Conservation (phyloP, 2,888 invertebrate species). For the Oscheius onirici region DNA sequence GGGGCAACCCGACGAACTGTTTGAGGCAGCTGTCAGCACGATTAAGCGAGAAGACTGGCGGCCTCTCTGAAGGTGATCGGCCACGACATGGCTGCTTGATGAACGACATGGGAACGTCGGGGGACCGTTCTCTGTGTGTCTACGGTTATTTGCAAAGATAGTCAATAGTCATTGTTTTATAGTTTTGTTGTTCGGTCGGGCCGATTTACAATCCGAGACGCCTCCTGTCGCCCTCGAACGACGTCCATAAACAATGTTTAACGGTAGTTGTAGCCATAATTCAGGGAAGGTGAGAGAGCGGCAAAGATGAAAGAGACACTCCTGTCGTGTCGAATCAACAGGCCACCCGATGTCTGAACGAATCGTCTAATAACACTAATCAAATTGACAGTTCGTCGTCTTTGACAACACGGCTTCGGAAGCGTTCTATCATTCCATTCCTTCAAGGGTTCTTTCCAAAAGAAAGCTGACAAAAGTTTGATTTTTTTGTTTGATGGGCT, state of each 20-base stretch:
- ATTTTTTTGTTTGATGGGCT: background rate
- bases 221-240: conserved; percentile 2
- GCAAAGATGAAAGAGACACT: conserved; percentile 24
- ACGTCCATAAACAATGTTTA: conserved; percentile 13
- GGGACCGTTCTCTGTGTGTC: background rate
- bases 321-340: conserved; percentile 26
- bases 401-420: too few relatives aligned
- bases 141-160: too few relatives aligned
- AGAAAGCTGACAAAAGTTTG: background rate
- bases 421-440: too few relatives aligned
- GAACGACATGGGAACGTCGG: conserved; percentile 30
- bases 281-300: conserved; percentile 15
- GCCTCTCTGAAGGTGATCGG: conserved; percentile 28
- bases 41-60: conserved; percentile 14
- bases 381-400: background rate
- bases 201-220: background rate
- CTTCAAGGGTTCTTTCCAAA: too few relatives aligned
- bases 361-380: conserved; percentile 21
- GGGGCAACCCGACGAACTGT: conserved; percentile 5
- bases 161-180: too few relatives aligned
- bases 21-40: conserved; percentile 28
- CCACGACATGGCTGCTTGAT: conserved; percentile 20
- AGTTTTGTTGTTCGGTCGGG: too few relatives aligned
- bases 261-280: conserved; percentile 19
- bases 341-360: conserved; percentile 11